Percentiles rank a stretch among this genome's conserved stretches.
phyloP scores from a whole-genome alignment of 2,797 vertebrate genomes.

The Nasua narica region DNA sequence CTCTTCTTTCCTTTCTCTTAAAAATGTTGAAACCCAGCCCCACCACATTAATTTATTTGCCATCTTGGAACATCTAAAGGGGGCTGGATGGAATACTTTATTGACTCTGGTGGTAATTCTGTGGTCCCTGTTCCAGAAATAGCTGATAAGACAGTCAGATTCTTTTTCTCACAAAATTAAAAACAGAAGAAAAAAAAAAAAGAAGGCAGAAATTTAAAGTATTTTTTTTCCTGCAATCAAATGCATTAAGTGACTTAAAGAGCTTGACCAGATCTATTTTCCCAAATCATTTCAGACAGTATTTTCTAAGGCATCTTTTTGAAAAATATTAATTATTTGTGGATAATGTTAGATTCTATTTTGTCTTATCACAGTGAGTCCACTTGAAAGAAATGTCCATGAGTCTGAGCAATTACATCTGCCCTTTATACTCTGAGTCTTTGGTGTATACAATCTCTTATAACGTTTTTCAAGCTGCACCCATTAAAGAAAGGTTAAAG shows the following conservation, averaged over 20 bases:
- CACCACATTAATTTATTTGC: neutral
- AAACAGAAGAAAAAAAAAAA: neutral
- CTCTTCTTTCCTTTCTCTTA: neutral
- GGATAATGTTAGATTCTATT: neutral
- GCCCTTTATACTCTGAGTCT: neutral
- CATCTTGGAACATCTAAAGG: neutral
- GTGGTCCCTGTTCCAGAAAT: neutral
- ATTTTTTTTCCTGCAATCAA: neutral
- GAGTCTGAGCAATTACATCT: neutral
- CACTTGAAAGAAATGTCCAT: slow-evolving; percentile 24
- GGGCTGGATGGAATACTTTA: too few species aligned
- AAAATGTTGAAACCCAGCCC: neutral
- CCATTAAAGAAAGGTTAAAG: slow-evolving; percentile 37
- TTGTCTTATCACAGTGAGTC: neutral
- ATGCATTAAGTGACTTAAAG: neutral
- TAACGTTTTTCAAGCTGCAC: neutral
- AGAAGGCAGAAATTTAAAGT: neutral
- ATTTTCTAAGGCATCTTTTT: neutral
- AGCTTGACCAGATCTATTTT: neutral
- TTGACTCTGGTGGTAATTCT: neutral
- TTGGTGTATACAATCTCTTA: neutral
- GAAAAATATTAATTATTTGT: neutral
- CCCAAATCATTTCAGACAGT: neutral
- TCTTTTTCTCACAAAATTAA: neutral
- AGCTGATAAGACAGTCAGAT: neutral